Conservation (phyloP, 1,140 invertebrate species). For the Atta texana region DNA sequence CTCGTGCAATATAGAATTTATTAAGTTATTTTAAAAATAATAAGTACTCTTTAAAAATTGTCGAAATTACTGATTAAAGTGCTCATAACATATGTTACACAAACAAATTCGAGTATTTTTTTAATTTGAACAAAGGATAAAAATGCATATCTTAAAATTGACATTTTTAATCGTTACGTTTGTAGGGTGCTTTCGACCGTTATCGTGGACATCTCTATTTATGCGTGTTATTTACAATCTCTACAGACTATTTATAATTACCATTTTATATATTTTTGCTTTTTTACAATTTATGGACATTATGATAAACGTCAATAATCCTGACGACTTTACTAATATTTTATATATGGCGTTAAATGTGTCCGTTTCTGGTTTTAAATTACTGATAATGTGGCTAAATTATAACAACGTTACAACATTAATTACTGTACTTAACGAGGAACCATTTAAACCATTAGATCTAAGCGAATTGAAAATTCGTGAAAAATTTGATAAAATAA, state of each 20-base stretch:
- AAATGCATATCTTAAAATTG: slow-evolving; percentile 36
- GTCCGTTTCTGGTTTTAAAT: slow-evolving; percentile 51
- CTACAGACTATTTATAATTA: slow-evolving; percentile 10
- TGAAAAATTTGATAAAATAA: no score
- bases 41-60: neutral
- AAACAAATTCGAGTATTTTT: neutral
- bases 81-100: neutral
- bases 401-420: slow-evolving; percentile 47
- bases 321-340: slow-evolving; percentile 68
- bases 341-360: slow-evolving; percentile 66
- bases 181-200: slow-evolving; percentile 39
- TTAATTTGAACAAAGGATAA: neutral
- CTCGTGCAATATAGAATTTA: no score
- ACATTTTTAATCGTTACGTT: slow-evolving; percentile 17
- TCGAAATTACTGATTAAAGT: neutral
- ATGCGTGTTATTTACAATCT: slow-evolving; percentile 4
- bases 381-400: slow-evolving; percentile 43
- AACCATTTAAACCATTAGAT: slow-evolving; percentile 53
- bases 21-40: neutral
- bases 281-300: slow-evolving; percentile 44
- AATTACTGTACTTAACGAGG: neutral
- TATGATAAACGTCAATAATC: slow-evolving; percentile 25
- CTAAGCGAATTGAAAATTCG: neutral
- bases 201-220: slow-evolving; percentile 30
- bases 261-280: neutral